These are phyloP conservation scores for Tuta absoluta DNA, from an alignment of 2,888 invertebrate genomes.

Conservation along the genomic window DNA sequence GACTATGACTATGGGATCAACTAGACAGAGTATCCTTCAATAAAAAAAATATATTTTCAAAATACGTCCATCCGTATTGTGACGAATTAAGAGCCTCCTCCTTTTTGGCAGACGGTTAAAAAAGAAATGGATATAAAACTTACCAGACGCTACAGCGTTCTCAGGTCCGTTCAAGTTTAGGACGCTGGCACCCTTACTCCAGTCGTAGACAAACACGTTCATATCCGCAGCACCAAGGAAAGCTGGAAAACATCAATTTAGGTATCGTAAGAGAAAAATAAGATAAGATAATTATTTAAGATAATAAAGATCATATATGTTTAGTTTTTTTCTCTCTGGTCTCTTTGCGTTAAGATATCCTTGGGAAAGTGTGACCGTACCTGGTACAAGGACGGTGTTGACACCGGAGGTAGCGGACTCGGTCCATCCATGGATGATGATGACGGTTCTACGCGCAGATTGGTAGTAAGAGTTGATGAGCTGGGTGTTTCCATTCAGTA, in stretches of 20 bases:
- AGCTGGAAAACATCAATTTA: too few relatives aligned
- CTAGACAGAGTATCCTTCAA: too few relatives aligned
- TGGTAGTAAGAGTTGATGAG: constrained; percentile 49
- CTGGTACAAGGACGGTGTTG: constrained; percentile 49
- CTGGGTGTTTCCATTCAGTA: constrained; percentile 37
- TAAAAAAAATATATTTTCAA: too few relatives aligned
- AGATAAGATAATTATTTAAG: too few relatives aligned
- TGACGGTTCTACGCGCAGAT: constrained; percentile 42
- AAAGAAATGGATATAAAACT: neutral
- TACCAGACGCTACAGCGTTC: constrained; percentile 44
- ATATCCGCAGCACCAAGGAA: constrained; percentile 42
- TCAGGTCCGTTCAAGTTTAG: constrained; percentile 28
- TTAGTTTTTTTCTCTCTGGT: too few relatives aligned
- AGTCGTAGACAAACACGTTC: constrained; percentile 43
- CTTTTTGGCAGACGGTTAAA: too few relatives aligned
- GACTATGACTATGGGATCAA: too few relatives aligned
- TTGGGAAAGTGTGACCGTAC: constrained; percentile 36
- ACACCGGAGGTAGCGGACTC: constrained; percentile 40
- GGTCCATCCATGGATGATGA: constrained; percentile 55
- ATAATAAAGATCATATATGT: too few relatives aligned
- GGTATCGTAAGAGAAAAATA: too few relatives aligned
- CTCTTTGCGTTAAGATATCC: too few relatives aligned
- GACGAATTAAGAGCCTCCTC: too few relatives aligned
- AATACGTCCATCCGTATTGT: too few relatives aligned
- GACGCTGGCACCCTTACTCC: constrained; percentile 43